Conservation (phyloP, 2,797 vertebrate species). For the Arctocebus calabarensis region DNA sequence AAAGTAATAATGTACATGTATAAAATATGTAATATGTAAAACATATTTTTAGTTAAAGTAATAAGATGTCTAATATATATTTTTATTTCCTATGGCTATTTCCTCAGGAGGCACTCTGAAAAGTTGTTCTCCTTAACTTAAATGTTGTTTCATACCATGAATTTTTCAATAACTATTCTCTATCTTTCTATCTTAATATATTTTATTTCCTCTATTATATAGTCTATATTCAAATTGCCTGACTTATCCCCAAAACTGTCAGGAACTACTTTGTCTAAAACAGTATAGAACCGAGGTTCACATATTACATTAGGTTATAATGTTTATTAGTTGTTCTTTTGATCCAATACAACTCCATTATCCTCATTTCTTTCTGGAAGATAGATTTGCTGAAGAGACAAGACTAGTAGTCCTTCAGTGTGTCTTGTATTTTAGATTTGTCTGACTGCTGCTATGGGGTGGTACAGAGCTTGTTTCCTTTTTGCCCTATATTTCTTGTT, state of each 20-base stretch:
- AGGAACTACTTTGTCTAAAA: not conserved
- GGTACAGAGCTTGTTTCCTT: not conserved
- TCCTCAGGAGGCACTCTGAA: not conserved
- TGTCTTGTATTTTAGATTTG: not conserved
- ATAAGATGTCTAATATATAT: not conserved
- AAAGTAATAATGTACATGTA: not conserved
- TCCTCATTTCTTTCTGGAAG: not conserved
- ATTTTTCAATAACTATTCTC: not conserved
- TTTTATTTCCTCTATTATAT: not conserved
- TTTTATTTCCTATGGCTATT: not conserved
- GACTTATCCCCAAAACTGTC: not conserved
- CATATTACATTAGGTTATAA: not conserved
- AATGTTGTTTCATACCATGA: not conserved
- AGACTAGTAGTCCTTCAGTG: not conserved
- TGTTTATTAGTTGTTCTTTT: conserved; percentile 1
- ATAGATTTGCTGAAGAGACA: not conserved
- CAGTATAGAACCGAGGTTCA: not conserved
- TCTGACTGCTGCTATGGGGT: not conserved
- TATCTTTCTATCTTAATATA: not conserved
- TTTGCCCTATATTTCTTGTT: not conserved
- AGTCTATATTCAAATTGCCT: not conserved
- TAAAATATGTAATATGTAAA: not conserved
- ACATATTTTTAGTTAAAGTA: not conserved
- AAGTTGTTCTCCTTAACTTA: not conserved
- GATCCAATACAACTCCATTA: not conserved